Conservation (phyloP, 2,888 invertebrate species). For the Emmelina monodactyla region DNA sequence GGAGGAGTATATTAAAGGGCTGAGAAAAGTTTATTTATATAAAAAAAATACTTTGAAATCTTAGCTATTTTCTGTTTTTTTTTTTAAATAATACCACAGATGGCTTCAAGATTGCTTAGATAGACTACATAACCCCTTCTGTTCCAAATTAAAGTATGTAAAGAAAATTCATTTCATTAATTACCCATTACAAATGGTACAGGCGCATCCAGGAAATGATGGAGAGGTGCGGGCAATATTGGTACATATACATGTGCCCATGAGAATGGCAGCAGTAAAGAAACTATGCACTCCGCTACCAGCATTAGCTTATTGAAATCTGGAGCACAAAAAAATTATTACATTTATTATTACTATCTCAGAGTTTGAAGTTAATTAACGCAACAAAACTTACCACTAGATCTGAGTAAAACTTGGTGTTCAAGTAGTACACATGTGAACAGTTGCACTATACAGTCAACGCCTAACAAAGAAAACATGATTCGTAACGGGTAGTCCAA, state of each 20-base stretch:
- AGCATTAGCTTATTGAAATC: constrained; percentile 96
- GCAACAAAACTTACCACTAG: too few relatives aligned
- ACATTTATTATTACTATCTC: too few relatives aligned
- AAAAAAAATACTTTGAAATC: too few relatives aligned
- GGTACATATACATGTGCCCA: constrained; percentile 99
- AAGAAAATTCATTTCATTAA: too few relatives aligned
- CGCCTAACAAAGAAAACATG: constrained; percentile 87
- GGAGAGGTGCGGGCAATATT: constrained; percentile 91
- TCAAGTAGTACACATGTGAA: constrained; percentile 95
- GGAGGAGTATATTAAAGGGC: too few relatives aligned
- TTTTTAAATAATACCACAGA: too few relatives aligned
- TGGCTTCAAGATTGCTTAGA: too few relatives aligned
- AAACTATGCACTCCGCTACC: constrained; percentile 92
- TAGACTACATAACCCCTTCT: too few relatives aligned
- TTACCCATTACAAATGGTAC: constrained; percentile 98
- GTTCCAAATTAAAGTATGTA: too few relatives aligned
- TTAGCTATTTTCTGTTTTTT: too few relatives aligned
- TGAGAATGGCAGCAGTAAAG: constrained; percentile 90
- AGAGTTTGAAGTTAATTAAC: too few relatives aligned
- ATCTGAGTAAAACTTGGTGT: constrained; percentile 94
- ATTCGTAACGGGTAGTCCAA: constrained; percentile 91
- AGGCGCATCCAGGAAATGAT: constrained; percentile 98
- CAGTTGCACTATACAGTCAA: constrained; percentile 91
- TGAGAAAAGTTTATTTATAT: too few relatives aligned
- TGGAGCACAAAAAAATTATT: constrained; percentile 46